phyloP scores from a whole-genome alignment of 2,113 vertebrate genomes.

The Onychorhynchus coronatus region DNA sequence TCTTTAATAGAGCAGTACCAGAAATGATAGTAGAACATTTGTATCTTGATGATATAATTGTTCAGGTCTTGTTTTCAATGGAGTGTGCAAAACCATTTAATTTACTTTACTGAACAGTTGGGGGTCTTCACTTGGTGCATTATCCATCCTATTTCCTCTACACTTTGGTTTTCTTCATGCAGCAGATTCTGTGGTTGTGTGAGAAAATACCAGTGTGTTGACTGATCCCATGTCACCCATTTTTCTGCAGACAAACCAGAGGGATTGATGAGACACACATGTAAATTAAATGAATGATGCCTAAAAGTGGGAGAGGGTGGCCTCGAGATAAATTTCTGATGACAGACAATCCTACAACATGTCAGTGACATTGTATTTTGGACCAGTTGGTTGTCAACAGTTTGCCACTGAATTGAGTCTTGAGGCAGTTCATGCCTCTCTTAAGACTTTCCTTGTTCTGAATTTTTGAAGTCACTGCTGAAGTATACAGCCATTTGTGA shows the following conservation, averaged over 20 bases:
- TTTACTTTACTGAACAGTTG: not conserved
- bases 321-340: not conserved
- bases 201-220: not conserved
- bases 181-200: not conserved
- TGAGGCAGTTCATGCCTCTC: not conserved
- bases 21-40: not conserved
- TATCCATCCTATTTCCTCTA: not conserved
- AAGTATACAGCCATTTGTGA: not conserved
- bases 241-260: not conserved
- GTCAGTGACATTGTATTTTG: not conserved
- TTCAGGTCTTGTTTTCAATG: not conserved
- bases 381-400: not conserved
- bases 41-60: not conserved
- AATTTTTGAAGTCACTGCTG: not conserved
- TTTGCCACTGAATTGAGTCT: not conserved
- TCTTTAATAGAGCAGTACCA: not conserved
- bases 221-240: not conserved
- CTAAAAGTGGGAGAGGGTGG: not conserved
- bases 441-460: not conserved
- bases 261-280: not conserved
- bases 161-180: not conserved
- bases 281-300: not conserved
- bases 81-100: not conserved
- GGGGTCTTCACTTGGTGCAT: not conserved
- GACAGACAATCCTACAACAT: not conserved